A percentile compares a stretch with the other conserved stretches of the same genome.
phyloP scores from a whole-genome alignment of 2,113 vertebrate genomes.

The Psammodynastes pulverulentus region DNA sequence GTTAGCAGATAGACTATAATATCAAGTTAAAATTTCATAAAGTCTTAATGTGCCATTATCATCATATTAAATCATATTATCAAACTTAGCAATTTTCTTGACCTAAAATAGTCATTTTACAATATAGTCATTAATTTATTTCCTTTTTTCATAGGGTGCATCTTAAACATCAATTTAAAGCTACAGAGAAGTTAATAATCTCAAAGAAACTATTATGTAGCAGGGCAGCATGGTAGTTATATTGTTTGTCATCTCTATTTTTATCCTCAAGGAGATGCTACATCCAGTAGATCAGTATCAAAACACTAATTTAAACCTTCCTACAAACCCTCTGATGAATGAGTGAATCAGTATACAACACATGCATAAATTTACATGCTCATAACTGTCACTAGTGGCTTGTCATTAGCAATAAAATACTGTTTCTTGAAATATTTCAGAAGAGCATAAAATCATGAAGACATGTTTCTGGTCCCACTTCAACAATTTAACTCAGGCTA shows the following conservation, averaged over 20 bases:
- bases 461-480: not conserved
- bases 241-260: not conserved
- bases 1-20: conserved; percentile 17
- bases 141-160: not conserved
- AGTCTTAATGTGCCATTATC: conserved; percentile 1
- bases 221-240: not conserved
- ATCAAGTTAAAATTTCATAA: conserved; percentile 20
- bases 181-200: conserved; percentile 10
- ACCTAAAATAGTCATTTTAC: conserved; percentile 9
- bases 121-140: conserved; percentile 18
- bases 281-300: not conserved
- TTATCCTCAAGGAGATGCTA: not conserved
- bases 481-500: not conserved
- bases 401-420: not conserved
- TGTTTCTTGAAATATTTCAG: not conserved
- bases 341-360: conserved; percentile 7
- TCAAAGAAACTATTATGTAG: not conserved
- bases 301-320: conserved; percentile 11
- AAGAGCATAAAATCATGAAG: not conserved
- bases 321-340: conserved; percentile 7
- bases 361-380: not conserved
- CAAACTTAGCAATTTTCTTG: not conserved
- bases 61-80: conserved; percentile 5
- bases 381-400: not conserved
- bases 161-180: not conserved